Conservation (phyloP, 2,113 vertebrate species). For the Otus sunia region DNA sequence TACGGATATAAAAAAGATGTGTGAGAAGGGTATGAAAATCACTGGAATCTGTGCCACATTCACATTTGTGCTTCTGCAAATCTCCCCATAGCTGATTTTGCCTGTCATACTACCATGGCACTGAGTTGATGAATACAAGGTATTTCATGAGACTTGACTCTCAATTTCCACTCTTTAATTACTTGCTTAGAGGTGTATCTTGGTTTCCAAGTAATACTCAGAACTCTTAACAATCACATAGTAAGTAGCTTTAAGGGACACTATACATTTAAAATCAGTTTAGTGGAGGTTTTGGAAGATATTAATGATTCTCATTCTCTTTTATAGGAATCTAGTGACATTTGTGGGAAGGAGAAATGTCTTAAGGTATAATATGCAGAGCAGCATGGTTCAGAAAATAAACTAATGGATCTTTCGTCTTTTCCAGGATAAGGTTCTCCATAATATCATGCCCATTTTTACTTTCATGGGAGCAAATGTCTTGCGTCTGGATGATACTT, state of each 20-base stretch:
- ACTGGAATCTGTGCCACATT: background rate
- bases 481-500: slow-evolving; percentile 92
- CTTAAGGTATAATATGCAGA: background rate
- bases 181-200: background rate
- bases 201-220: background rate
- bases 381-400: background rate
- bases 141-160: background rate
- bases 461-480: slow-evolving; percentile 97
- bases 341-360: background rate
- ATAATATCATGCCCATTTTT: slow-evolving; percentile 99
- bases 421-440: slow-evolving; percentile 93
- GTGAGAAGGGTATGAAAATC: background rate
- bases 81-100: background rate
- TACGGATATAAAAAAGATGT: background rate
- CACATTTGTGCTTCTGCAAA: background rate
- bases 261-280: background rate
- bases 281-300: background rate
- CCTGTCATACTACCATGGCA: background rate
- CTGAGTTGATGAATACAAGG: background rate
- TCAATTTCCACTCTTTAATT: background rate
- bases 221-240: background rate
- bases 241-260: background rate
- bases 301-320: background rate
- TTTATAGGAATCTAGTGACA: background rate
- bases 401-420: slow-evolving; percentile 12